phyloP scores from a whole-genome alignment of 2,113 vertebrate species.

The Megaptera novaeangliae region DNA sequence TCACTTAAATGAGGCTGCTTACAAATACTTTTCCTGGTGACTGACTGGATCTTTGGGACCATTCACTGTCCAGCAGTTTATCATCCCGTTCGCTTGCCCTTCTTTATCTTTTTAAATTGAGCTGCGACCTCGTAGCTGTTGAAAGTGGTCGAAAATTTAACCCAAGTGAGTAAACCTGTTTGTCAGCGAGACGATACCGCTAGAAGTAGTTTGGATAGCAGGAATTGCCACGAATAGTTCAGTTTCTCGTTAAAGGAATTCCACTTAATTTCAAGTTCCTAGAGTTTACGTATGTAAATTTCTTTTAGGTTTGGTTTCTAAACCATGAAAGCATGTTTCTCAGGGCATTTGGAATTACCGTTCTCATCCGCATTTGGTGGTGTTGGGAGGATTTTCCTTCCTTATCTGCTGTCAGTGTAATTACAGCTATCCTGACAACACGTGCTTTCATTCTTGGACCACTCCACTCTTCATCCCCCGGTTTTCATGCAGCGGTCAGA shows the following conservation, averaged over 20 bases:
- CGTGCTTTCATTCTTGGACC: background rate
- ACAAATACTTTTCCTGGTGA: background rate
- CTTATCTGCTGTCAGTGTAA: background rate
- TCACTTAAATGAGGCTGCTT: background rate
- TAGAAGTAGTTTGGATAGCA: background rate
- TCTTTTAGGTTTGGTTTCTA: background rate
- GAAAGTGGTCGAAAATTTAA: background rate
- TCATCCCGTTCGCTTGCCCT: background rate
- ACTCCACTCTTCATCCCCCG: background rate
- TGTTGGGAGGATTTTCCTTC: background rate
- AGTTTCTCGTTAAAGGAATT: background rate
- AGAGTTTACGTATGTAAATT: background rate
- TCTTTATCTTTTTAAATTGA: background rate
- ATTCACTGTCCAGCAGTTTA: background rate
- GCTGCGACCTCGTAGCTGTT: background rate
- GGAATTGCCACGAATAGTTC: background rate
- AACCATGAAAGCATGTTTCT: background rate
- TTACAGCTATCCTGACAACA: background rate
- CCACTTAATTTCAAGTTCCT: background rate
- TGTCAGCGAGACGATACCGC: background rate
- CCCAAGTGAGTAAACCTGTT: background rate
- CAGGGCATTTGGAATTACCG: background rate
- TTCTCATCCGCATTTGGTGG: background rate
- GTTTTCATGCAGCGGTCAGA: background rate
- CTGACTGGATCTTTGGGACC: no score